Evolutionary conservation across 2,797 vertebrate species (phyloP).

Genomic region (Neosalanx taihuensis): DNA sequence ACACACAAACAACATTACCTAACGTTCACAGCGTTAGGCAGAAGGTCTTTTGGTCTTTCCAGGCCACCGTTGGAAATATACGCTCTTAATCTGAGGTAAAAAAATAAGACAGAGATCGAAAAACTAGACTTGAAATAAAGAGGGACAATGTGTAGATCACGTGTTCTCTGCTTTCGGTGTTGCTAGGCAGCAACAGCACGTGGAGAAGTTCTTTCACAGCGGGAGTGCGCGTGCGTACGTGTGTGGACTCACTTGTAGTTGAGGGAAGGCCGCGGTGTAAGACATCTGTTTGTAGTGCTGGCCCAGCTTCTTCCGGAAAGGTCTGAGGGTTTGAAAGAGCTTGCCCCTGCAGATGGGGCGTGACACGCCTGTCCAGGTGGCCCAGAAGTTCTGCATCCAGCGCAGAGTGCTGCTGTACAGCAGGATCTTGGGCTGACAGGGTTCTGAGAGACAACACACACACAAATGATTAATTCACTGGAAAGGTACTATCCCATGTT

Average conservation of each 20-base stretch:
- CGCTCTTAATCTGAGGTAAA: background rate
- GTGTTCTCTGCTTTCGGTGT: no score
- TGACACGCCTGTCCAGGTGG: conserved; percentile 92
- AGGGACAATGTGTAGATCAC: background rate
- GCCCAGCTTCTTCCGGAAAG: conserved; percentile 91
- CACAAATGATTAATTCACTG: background rate
- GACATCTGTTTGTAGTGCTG: conserved; percentile 98
- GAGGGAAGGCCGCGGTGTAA: conserved; percentile 90
- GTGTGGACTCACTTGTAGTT: conserved; percentile 78
- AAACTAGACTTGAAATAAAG: background rate
- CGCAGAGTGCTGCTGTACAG: conserved; percentile 97
- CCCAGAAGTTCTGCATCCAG: conserved; percentile 99
- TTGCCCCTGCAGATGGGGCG: conserved; percentile 95
- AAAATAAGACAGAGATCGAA: background rate
- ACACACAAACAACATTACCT: background rate
- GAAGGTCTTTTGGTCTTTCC: no score
- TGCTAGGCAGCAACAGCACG: no score
- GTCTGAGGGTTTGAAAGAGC: conserved; percentile 92
- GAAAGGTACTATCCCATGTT: background rate
- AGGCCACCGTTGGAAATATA: no score
- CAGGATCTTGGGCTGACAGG: conserved; percentile 86
- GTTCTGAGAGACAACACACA: conserved; percentile 66
- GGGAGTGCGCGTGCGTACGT: no score
- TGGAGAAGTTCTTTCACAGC: no score
- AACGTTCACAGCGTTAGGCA: no score